These are phyloP conservation scores for Laticauda colubrina DNA, from an alignment of 2,113 vertebrate genomes.

Conservation along the genomic window DNA sequence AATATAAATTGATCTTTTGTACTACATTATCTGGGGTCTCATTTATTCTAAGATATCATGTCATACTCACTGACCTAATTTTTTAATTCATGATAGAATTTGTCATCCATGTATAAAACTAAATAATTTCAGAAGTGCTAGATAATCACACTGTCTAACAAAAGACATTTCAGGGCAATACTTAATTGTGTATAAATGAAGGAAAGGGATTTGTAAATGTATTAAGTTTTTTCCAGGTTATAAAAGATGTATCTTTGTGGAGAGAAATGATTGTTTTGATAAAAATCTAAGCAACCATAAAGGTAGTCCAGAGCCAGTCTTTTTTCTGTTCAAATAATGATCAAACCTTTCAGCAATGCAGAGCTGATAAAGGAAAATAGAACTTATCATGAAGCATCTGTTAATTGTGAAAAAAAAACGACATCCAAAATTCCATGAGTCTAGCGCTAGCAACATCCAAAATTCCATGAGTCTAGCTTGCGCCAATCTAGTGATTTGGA, in stretches of 20 bases:
- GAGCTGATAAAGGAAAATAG: neutral
- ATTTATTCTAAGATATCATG: constrained; percentile 39
- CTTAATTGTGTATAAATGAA: neutral
- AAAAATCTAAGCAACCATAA: neutral
- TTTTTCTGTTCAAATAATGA: neutral
- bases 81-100: constrained; percentile 34
- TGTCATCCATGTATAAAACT: constrained; percentile 23
- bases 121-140: constrained; percentile 21
- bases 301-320: neutral
- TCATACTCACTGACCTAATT: neutral
- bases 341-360: neutral
- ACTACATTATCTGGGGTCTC: constrained; percentile 36
- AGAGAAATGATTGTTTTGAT: neutral
- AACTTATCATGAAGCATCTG: neutral
- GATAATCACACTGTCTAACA: constrained; percentile 22
- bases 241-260: neutral
- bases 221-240: neutral
- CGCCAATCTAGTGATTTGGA: neutral
- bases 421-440: neutral
- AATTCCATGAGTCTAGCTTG: neutral
- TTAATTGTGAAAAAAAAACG: neutral
- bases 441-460: neutral
- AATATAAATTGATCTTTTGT: constrained; percentile 34
- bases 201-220: neutral
- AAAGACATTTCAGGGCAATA: neutral